Base-by-base conservation (phyloP, 1,140 invertebrate genomes). In the Archivesica marissinica region DNA sequence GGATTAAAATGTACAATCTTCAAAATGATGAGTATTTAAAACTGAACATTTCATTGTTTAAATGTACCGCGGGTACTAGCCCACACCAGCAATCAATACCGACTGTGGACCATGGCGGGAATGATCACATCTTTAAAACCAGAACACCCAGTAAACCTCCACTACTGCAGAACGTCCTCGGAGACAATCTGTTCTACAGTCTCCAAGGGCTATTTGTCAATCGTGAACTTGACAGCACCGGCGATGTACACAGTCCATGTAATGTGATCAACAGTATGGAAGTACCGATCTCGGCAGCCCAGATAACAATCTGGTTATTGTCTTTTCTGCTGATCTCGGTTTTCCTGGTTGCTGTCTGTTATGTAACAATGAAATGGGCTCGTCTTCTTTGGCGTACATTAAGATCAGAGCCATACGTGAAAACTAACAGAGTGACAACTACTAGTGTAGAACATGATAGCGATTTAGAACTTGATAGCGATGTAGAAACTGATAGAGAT, bases 101-200 rank as follows among this genome's bases (percentile, higher is more conserved):
- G n/a, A n/a, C n/a, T n/a, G n/a, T n/a, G 20, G 72, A 75, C 39
- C 41, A 33, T 20, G 28, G 33, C 33, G 3, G 28, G 7, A 28
- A 13, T 13, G 30, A 68, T 41, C 64, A 68, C 39, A 41, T 17
- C 4, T 15, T 35, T 68, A 15, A 68, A 13, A 41, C 35, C 35
- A 17, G 30, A 35, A 74, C 70, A 38, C 59, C 79, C 28, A 17
- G 30, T 39, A 54, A 75, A 38, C 66, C 54, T 44, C 80, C 68
- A 23, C 38, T 83, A 4, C 28, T 83, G 0, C 74, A 83, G 47
- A 83, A 83, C 41, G 54, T 83, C 20, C 70, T 83, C 13, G 80
- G 80, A 56, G 80, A 83, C 39, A 75, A 64, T 50, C n/a, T 83
- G 15, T 83, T 59, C 35, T 56, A 39, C 0, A 72, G 79, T 72